phyloP scores from a whole-genome alignment of 2,888 invertebrate genomes.

The Melanchra persicariae region DNA sequence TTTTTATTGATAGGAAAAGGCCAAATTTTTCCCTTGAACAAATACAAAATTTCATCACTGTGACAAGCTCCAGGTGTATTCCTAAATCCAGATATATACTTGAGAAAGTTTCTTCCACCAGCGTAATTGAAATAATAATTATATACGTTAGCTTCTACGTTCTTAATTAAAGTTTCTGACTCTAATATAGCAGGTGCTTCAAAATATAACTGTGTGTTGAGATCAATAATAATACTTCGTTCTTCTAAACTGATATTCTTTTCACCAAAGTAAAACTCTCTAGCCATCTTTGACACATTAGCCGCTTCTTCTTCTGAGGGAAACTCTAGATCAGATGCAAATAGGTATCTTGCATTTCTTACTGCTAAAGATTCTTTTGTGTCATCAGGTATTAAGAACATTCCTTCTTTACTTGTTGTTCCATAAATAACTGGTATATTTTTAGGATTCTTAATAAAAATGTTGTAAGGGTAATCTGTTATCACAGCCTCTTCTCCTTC shows the following conservation, averaged over 20 bases:
- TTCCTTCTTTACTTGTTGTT: constrained; percentile 82
- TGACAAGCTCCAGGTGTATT: constrained; percentile 80
- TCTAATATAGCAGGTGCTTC: constrained; percentile 83
- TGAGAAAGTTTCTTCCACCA: constrained; percentile 82
- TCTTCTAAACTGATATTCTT: constrained; percentile 82
- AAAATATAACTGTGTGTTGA: constrained; percentile 85
- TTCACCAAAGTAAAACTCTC: constrained; percentile 85
- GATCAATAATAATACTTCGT: constrained; percentile 78
- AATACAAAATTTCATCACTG: too few species aligned
- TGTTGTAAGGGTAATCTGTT: constrained; percentile 82
- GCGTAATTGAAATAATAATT: constrained; percentile 84
- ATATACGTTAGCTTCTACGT: constrained; percentile 73
- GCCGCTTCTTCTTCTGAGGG: constrained; percentile 76
- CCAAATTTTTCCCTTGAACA: constrained; percentile 80
- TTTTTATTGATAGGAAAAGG: constrained; percentile 75
- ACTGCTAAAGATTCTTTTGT: constrained; percentile 70
- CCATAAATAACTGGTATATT: constrained; percentile 79
- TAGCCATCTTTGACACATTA: constrained; percentile 72
- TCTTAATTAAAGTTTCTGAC: constrained; percentile 70
- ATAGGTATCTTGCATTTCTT: constrained; percentile 78
- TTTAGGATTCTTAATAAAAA: constrained; percentile 75
- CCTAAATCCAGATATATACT: constrained; percentile 72
- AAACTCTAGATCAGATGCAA: constrained; percentile 84
- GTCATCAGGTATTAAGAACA: constrained; percentile 70
- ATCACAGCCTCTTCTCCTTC: constrained; percentile 79